These are phyloP conservation scores for Podarcis lilfordi DNA, from an alignment of 2,797 vertebrate species.

Conservation along the genomic window DNA sequence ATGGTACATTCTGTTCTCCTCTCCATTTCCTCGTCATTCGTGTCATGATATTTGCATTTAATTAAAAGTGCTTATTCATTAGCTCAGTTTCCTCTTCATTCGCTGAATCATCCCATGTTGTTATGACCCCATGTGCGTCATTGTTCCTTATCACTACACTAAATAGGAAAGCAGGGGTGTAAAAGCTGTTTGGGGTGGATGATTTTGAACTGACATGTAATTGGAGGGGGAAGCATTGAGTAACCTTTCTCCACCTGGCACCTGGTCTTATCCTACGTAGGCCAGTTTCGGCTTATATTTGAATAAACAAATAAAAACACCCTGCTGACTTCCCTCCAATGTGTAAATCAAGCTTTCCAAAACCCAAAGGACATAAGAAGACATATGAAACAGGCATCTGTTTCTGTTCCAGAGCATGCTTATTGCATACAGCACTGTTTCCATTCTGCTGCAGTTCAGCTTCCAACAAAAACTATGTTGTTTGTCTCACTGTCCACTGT, in stretches of 20 bases:
- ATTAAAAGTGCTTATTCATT: slow-evolving; percentile 23
- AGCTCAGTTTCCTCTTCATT: slow-evolving; percentile 5
- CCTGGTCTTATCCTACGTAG: not conserved
- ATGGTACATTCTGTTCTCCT: slow-evolving; percentile 13
- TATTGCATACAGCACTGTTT: too few relatives aligned
- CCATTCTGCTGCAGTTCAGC: too few relatives aligned
- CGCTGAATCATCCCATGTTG: not conserved
- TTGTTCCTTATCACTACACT: slow-evolving; percentile 13
- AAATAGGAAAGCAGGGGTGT: not conserved
- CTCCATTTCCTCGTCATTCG: slow-evolving; percentile 5
- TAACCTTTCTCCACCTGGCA: not conserved
- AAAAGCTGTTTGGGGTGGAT: not conserved
- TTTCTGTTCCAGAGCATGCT: too few relatives aligned
- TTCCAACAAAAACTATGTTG: too few relatives aligned
- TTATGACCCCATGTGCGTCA: slow-evolving; percentile 2
- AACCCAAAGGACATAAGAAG: too few relatives aligned
- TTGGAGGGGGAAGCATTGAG: not conserved
- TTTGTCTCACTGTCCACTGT: too few relatives aligned
- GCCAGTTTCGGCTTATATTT: not conserved
- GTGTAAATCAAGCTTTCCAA: not conserved
- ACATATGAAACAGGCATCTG: too few relatives aligned
- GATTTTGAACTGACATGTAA: not conserved
- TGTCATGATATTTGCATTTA: slow-evolving; percentile 12
- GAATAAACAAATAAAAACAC: not conserved
- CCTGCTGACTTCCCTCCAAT: not conserved